phyloP scores from a whole-genome alignment of 2,797 vertebrate species.

The Channallabes apus region DNA sequence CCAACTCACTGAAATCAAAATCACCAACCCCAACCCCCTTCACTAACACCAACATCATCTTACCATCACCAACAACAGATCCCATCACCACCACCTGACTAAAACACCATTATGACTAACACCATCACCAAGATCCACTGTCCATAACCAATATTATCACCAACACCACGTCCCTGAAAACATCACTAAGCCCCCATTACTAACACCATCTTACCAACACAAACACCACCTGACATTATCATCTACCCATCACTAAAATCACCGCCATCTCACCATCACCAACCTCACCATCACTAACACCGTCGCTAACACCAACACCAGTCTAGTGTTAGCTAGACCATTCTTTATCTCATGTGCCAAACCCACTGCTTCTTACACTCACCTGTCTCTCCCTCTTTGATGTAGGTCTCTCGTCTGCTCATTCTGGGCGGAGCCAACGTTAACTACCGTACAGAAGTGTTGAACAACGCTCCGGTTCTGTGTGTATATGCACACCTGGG shows the following conservation, averaged over 20 bases:
- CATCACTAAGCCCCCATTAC: neutral
- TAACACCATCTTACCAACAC: neutral
- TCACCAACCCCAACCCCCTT: neutral
- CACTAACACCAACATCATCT: neutral
- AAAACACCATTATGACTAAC: neutral
- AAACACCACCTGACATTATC: neutral
- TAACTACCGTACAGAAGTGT: conserved; percentile 87
- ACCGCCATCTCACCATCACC: neutral
- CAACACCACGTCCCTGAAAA: neutral
- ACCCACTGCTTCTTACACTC: neutral
- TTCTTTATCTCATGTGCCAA: neutral
- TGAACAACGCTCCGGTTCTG: conserved; percentile 88
- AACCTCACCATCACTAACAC: neutral
- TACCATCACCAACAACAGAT: neutral
- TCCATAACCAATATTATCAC: neutral
- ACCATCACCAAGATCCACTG: neutral
- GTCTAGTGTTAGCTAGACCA: neutral
- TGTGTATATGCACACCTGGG: conserved; percentile 95
- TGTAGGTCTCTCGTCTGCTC: conserved; percentile 90
- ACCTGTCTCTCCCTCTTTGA: neutral
- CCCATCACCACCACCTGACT: neutral
- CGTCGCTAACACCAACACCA: neutral
- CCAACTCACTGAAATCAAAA: neutral
- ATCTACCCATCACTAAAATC: neutral
- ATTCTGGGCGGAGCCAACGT: conserved; percentile 91